Percentiles rank a stretch among this genome's conserved stretches.
These are phyloP conservation scores for Caenorhabditis tropicalis DNA, from an alignment of 1,140 invertebrate genomes.

Conservation along the genomic window DNA sequence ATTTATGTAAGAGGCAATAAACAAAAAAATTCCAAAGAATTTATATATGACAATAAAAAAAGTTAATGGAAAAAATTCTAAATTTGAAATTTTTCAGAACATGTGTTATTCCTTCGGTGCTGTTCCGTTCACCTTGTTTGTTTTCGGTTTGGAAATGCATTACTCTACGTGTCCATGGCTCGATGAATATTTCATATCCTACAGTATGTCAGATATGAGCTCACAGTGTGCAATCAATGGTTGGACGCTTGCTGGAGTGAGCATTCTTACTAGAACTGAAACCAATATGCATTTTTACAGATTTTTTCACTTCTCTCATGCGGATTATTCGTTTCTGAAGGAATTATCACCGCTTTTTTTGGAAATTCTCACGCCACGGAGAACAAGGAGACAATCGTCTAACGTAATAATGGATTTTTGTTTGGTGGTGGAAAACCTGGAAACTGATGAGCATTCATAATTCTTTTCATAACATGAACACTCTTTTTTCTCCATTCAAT, in stretches of 20 bases:
- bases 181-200: slow-evolving; percentile 67
- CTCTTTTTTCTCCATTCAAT: not conserved
- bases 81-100: slow-evolving; percentile 63
- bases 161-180: slow-evolving; percentile 69
- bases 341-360: slow-evolving; percentile 69
- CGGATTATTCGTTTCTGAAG: slow-evolving; percentile 68
- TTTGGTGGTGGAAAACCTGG: not conserved
- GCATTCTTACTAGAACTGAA: not conserved
- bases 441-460: not conserved
- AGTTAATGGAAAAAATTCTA: too few relatives aligned
- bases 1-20: too few relatives aligned
- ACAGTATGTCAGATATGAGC: slow-evolving; percentile 67
- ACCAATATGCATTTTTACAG: slow-evolving; percentile 50
- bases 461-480: not conserved
- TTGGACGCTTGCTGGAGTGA: slow-evolving; percentile 69
- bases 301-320: slow-evolving; percentile 70
- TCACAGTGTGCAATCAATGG: slow-evolving; percentile 71
- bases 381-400: slow-evolving; percentile 39
- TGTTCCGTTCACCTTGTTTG: slow-evolving; percentile 67
- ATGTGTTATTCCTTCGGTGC: slow-evolving; percentile 70
- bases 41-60: too few relatives aligned
- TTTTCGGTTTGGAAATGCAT: slow-evolving; percentile 71
- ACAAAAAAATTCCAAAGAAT: too few relatives aligned
- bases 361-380: slow-evolving; percentile 34
- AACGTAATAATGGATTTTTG: not conserved